phyloP scores from a whole-genome alignment of 2,797 vertebrate genomes.

The Tympanoctomys barrerae region DNA sequence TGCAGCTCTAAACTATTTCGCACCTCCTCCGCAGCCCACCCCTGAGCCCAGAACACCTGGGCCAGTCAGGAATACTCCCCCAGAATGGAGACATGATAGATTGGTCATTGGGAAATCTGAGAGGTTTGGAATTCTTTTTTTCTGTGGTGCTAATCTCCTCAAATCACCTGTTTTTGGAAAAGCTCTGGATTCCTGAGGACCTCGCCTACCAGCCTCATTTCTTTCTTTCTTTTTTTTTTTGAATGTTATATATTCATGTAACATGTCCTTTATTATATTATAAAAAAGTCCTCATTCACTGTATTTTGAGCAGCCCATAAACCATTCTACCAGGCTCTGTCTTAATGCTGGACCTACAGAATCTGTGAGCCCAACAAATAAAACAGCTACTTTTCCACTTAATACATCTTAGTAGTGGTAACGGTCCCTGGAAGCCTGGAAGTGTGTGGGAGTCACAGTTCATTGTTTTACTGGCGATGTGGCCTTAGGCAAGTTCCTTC shows the following conservation, averaged over 20 bases:
- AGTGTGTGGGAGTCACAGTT: fast-evolving
- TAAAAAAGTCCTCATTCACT: no score
- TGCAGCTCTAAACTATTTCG: conserved; percentile 57
- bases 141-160: neutral
- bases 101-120: fast-evolving
- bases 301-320: no score
- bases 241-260: no score
- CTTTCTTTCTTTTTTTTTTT: no score
- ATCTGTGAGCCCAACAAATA: no score
- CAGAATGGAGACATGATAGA: neutral
- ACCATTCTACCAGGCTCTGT: no score
- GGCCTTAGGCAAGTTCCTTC: neutral
- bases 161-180: no score
- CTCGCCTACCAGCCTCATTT: neutral
- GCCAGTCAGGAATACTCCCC: neutral
- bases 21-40: neutral
- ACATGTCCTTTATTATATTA: no score
- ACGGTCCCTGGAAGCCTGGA: fast-evolving
- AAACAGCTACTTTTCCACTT: no score
- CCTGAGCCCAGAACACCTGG: neutral
- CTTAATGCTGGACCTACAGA: no score
- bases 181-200: neutral
- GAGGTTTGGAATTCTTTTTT: neutral
- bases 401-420: fast-evolving
- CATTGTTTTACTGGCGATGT: neutral